These are phyloP conservation scores for Toxotes jaculatrix DNA, from an alignment of 2,113 vertebrate genomes.

Conservation along the genomic window DNA sequence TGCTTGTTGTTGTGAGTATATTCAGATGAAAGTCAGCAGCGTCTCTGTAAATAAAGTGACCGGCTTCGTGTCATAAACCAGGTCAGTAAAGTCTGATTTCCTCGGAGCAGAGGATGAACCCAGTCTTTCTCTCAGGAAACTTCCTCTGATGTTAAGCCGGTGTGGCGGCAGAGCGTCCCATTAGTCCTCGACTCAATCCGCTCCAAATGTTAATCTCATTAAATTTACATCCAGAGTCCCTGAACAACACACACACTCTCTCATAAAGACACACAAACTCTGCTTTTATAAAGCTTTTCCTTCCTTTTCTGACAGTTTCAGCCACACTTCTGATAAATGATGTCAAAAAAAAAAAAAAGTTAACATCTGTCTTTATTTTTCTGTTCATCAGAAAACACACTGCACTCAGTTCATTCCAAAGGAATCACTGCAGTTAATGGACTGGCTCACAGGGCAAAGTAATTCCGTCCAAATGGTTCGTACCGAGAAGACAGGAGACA, in stretches of 20 bases:
- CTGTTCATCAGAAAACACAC: too few species aligned
- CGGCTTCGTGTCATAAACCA: background rate
- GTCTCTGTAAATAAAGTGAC: too few species aligned
- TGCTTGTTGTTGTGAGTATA: too few species aligned
- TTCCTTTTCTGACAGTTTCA: background rate
- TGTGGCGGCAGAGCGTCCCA: constrained; percentile 42
- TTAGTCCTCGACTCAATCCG: constrained; percentile 49
- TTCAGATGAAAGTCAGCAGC: too few species aligned
- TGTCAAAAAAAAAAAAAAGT: too few species aligned
- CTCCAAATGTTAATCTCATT: constrained; percentile 72
- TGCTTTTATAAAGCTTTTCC: background rate
- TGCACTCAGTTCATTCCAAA: too few species aligned
- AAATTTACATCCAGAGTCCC: constrained; percentile 63
- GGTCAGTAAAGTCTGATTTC: too few species aligned
- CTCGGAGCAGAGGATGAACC: background rate
- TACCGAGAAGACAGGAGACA: too few species aligned
- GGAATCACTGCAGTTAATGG: too few species aligned
- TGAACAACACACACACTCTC: constrained; percentile 11
- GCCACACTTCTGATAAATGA: background rate
- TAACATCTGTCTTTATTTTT: too few species aligned
- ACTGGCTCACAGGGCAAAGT: too few species aligned
- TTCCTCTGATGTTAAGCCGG: constrained; percentile 45
- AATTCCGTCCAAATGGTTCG: too few species aligned
- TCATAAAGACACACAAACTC: background rate
- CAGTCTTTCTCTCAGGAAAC: constrained; percentile 3